Conservation (phyloP, 2,888 invertebrate species). For the Phragmatobia fuliginosa region DNA sequence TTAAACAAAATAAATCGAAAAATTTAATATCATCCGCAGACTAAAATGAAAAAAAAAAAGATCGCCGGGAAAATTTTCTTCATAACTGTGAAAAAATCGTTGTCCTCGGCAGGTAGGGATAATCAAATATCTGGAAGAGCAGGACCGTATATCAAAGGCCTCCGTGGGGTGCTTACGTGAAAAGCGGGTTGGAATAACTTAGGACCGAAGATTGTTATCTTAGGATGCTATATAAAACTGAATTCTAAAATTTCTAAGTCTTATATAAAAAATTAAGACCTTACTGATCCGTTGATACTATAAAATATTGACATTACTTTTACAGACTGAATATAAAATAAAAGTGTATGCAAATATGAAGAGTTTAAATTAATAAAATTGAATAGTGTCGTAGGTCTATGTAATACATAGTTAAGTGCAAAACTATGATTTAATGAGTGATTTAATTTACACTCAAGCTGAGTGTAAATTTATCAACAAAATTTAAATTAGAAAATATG, state of each 20-base stretch:
- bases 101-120: constrained; percentile 46
- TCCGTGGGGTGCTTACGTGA: constrained; percentile 45
- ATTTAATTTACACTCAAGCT: no score
- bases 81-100: constrained; percentile 40
- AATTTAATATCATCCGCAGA: constrained; percentile 19
- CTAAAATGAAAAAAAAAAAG: constrained; percentile 33
- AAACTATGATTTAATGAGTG: no score
- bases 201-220: constrained; percentile 40
- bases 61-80: constrained; percentile 31
- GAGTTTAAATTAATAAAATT: not conserved
- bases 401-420: not conserved
- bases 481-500: no score
- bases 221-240: constrained; percentile 40
- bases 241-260: constrained; percentile 32
- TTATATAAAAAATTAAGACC: constrained; percentile 23
- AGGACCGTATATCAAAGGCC: constrained; percentile 48
- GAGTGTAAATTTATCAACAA: no score
- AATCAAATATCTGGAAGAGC: constrained; percentile 49
- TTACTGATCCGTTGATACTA: constrained; percentile 18
- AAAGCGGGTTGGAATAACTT: constrained; percentile 48
- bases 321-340: not conserved
- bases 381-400: not conserved
- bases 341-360: not conserved
- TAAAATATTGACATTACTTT: not conserved
- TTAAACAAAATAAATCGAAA: constrained; percentile 32